phyloP scores from a whole-genome alignment of 1,140 invertebrate species.

The Drosophila tropicalis region DNA sequence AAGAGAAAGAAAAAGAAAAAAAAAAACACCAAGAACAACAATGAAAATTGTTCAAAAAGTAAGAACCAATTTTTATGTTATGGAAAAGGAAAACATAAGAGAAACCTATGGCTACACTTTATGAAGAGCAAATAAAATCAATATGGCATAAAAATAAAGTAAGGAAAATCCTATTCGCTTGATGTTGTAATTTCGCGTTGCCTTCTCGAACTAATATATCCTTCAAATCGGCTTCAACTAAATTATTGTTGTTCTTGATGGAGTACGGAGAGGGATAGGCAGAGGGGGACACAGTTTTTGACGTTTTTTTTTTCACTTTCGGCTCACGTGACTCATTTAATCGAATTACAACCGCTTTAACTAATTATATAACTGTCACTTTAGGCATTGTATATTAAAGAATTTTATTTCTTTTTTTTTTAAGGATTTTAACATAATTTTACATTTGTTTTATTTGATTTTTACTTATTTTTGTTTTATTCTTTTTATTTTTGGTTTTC shows the following conservation, averaged over 20 bases:
- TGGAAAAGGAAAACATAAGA: constrained; percentile 53
- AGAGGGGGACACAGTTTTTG: constrained; percentile 27
- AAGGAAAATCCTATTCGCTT: constrained; percentile 16
- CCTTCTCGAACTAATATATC: constrained; percentile 18
- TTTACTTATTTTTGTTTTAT: not conserved
- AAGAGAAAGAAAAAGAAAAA: not conserved
- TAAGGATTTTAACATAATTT: not conserved
- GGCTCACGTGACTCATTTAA: constrained; percentile 16
- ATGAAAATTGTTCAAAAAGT: constrained; percentile 6
- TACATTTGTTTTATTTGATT: not conserved
- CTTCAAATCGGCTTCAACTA: not conserved
- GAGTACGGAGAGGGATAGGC: not conserved
- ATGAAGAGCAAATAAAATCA: constrained; percentile 73
- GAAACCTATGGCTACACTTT: constrained; percentile 41
- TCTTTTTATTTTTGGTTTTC: not conserved
- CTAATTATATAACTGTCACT: constrained; percentile 54
- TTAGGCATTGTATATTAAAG: not conserved
- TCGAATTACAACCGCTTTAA: not conserved
- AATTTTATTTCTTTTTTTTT: not conserved
- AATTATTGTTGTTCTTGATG: constrained; percentile 8
- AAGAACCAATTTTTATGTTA: constrained; percentile 22
- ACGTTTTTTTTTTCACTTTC: not conserved
- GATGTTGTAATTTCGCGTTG: constrained; percentile 61
- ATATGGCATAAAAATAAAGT: constrained; percentile 64
- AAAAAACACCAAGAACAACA: not conserved